These are phyloP conservation scores for Remorina albescens DNA, from an alignment of 2,797 vertebrate species.

Conservation along the genomic window DNA sequence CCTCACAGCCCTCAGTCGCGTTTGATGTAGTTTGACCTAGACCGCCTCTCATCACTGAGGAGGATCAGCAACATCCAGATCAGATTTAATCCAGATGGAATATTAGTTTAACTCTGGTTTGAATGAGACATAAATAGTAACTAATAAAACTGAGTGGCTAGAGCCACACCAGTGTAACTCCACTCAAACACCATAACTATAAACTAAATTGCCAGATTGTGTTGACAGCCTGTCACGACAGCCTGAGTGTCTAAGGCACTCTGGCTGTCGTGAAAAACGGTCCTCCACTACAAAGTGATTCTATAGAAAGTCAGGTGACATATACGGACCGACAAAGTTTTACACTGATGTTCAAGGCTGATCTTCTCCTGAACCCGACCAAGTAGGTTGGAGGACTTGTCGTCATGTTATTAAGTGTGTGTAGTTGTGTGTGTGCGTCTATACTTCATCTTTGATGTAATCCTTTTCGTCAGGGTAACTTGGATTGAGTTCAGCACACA, in stretches of 20 bases:
- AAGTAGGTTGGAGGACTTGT: not conserved
- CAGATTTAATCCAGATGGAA: not conserved
- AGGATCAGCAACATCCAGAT: not conserved
- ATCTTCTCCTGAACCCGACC: not conserved
- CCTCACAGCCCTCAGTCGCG: not conserved
- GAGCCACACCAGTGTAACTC: not conserved
- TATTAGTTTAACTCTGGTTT: not conserved
- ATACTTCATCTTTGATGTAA: conserved; percentile 29
- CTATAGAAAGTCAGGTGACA: not conserved
- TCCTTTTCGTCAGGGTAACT: conserved; percentile 2
- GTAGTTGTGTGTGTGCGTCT: conserved; percentile 2
- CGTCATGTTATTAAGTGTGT: not conserved
- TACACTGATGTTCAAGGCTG: not conserved
- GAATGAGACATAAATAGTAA: not conserved
- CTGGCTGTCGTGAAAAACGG: not conserved
- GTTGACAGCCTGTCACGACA: too few relatives aligned
- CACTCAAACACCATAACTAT: not conserved
- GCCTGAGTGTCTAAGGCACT: not conserved
- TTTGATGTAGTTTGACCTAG: not conserved
- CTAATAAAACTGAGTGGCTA: too few relatives aligned
- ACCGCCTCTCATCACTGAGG: not conserved
- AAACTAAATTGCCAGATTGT: not conserved
- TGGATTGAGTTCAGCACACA: not conserved
- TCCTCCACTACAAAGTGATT: not conserved
- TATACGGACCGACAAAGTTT: too few relatives aligned